Conservation (phyloP, 2,888 invertebrate species). For the Cheilosia pagana region DNA sequence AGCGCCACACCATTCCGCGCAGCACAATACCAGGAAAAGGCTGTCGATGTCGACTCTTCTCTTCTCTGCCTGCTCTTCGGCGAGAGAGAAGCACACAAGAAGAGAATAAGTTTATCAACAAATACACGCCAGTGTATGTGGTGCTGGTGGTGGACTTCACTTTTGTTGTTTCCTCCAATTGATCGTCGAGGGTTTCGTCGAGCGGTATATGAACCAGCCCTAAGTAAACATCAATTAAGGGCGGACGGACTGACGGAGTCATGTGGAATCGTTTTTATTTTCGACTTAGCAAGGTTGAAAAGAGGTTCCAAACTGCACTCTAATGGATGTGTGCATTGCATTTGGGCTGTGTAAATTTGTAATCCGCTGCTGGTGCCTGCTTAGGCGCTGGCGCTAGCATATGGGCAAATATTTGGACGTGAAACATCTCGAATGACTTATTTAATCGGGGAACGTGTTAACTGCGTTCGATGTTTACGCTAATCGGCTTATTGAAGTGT, state of each 20-base stretch:
- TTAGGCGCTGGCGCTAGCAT: slow-evolving; percentile 39
- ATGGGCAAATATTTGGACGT: slow-evolving; percentile 32
- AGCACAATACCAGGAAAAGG: slow-evolving; percentile 46
- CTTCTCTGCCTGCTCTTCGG: slow-evolving; percentile 3
- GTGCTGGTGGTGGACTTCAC: slow-evolving; percentile 29
- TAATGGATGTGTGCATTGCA: slow-evolving; percentile 17
- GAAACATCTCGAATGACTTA: slow-evolving; percentile 28
- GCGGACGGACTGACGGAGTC: slow-evolving; percentile 14
- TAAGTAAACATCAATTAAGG: slow-evolving; percentile 55
- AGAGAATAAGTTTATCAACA: slow-evolving; percentile 7
- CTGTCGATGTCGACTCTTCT: slow-evolving; percentile 44
- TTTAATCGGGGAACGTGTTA: slow-evolving; percentile 58
- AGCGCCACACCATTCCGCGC: slow-evolving; percentile 49
- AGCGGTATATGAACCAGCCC: slow-evolving; percentile 29
- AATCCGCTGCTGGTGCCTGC: slow-evolving; percentile 1
- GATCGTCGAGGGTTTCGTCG: slow-evolving; percentile 24
- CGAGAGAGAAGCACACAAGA: not conserved
- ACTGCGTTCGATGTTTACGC: slow-evolving; percentile 35
- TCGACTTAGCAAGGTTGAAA: slow-evolving; percentile 16
- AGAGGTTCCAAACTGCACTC: slow-evolving; percentile 2
- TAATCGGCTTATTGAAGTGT: slow-evolving; percentile 49
- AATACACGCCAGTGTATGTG: not conserved
- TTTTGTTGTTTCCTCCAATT: slow-evolving; percentile 38
- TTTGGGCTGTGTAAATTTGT: slow-evolving; percentile 20
- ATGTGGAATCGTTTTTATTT: slow-evolving; percentile 11